Evolutionary conservation across 2,888 invertebrate genomes (phyloP).

Genomic region (Trypoxylon attenuatum): DNA sequence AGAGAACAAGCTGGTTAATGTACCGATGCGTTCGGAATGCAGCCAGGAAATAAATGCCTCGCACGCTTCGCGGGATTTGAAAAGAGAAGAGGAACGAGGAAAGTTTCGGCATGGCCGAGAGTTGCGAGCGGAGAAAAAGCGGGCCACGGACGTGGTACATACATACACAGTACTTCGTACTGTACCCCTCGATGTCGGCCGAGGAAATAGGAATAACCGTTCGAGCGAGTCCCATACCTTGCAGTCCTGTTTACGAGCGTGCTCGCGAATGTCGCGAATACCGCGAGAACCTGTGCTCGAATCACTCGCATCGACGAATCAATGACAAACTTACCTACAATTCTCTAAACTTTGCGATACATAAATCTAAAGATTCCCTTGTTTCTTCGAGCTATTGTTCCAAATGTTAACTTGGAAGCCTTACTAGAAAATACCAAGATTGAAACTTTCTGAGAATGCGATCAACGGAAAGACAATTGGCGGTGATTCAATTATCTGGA

Average conservation of each 20-base stretch:
- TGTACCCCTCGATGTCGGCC: too few species aligned
- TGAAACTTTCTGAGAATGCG: too few species aligned
- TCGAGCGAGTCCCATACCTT: slow-evolving; percentile 38
- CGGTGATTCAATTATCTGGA: too few species aligned
- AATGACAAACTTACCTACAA: slow-evolving; percentile 19
- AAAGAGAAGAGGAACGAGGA: slow-evolving; percentile 5
- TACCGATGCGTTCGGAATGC: slow-evolving; percentile 6
- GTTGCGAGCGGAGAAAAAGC: slow-evolving; percentile 5
- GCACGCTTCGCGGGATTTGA: neutral
- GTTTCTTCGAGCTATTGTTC: neutral
- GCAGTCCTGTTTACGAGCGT: slow-evolving; percentile 56
- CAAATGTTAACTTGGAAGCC: too few species aligned
- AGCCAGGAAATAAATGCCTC: slow-evolving; percentile 9
- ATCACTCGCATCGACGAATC: slow-evolving; percentile 31
- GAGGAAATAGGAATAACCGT: slow-evolving; percentile 55
- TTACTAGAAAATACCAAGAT: too few species aligned
- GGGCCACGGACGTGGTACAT: neutral
- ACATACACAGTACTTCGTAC: too few species aligned
- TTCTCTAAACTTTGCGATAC: neutral
- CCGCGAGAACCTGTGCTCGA: slow-evolving; percentile 2
- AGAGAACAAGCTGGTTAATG: slow-evolving; percentile 1
- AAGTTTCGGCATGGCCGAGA: slow-evolving; percentile 19
- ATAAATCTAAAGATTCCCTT: neutral
- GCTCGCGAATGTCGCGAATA: too few species aligned
- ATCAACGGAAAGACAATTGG: too few species aligned